Evolutionary conservation across 2,113 vertebrate genomes (phyloP).

Genomic region (Eleginops maclovinus): DNA sequence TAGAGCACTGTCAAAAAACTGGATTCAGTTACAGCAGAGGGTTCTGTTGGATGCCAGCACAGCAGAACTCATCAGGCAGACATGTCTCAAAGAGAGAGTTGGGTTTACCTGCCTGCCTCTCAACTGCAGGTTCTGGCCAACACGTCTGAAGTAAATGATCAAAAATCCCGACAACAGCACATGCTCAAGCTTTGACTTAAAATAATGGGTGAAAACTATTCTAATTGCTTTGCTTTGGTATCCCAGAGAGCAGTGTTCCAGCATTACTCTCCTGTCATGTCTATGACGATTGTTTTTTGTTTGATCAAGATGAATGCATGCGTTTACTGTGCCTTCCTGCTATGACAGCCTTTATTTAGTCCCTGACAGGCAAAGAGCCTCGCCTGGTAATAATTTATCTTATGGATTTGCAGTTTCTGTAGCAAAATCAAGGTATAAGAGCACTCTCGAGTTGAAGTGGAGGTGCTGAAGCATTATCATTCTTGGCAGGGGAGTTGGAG

Average conservation of each 20-base stretch:
- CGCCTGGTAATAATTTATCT: constrained; percentile 21
- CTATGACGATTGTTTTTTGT: constrained; percentile 48
- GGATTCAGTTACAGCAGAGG: constrained; percentile 37
- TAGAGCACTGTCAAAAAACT: constrained; percentile 47
- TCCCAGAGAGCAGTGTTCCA: constrained; percentile 40
- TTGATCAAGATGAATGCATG: constrained; percentile 60
- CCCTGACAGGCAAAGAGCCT: constrained; percentile 12
- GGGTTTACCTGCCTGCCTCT: constrained; percentile 24
- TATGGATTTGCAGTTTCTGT: constrained; percentile 22
- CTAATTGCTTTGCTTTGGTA: constrained; percentile 27
- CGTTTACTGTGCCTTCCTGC: constrained; percentile 29
- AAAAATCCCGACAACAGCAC: neutral
- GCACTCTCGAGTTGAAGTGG: constrained; percentile 11
- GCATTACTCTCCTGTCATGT: constrained; percentile 30
- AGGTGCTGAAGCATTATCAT: constrained; percentile 23
- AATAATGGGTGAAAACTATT: constrained; percentile 22
- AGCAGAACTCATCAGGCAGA: constrained; percentile 32
- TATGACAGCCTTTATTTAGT: constrained; percentile 46
- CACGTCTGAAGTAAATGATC: constrained; percentile 12
- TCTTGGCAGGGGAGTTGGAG: constrained; percentile 11
- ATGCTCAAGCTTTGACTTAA: constrained; percentile 13
- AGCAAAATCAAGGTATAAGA: constrained; percentile 25
- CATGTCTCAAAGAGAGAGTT: constrained; percentile 1
- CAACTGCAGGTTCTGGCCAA: neutral
- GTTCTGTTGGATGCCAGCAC: constrained; percentile 22